Conservation (phyloP, 2,113 vertebrate species). For the Trematomus loennbergii region DNA sequence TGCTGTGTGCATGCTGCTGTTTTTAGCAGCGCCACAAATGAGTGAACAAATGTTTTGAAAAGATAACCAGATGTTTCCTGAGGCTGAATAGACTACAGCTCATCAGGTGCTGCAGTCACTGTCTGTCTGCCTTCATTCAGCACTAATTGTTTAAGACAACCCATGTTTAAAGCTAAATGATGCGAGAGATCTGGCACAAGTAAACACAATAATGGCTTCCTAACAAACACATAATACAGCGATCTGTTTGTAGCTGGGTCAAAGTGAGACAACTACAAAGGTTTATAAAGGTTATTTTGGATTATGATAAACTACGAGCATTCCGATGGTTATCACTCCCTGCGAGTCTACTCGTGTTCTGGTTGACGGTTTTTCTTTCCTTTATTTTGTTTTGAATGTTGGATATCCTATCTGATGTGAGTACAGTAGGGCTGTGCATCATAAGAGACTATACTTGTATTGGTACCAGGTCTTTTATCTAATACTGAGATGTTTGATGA, state of each 20-base stretch:
- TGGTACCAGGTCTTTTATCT: neutral
- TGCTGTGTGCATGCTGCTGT: slow-evolving; percentile 1
- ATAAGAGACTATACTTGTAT: neutral
- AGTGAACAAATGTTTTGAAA: slow-evolving; percentile 14
- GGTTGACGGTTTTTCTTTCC: neutral
- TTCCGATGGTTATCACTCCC: neutral
- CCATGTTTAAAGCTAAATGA: slow-evolving; percentile 55
- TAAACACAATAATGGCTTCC: slow-evolving; percentile 32
- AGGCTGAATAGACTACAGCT: slow-evolving; percentile 31
- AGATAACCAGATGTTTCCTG: slow-evolving; percentile 40
- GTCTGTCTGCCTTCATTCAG: slow-evolving; percentile 61
- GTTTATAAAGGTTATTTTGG: neutral
- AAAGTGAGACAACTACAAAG: slow-evolving; percentile 2
- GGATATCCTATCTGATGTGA: neutral
- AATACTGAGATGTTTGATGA: neutral
- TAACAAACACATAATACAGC: slow-evolving; percentile 8
- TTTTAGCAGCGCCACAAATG: slow-evolving; percentile 23
- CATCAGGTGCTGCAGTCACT: slow-evolving; percentile 52
- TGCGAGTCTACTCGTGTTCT: neutral
- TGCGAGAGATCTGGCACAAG: slow-evolving; percentile 29
- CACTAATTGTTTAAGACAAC: slow-evolving; percentile 65
- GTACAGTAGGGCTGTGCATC: neutral
- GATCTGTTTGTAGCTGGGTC: neutral
- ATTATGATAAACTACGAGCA: neutral
- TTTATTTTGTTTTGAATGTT: neutral